Conservation (phyloP, 1,140 invertebrate genomes). For the Drosophila takahashii region DNA sequence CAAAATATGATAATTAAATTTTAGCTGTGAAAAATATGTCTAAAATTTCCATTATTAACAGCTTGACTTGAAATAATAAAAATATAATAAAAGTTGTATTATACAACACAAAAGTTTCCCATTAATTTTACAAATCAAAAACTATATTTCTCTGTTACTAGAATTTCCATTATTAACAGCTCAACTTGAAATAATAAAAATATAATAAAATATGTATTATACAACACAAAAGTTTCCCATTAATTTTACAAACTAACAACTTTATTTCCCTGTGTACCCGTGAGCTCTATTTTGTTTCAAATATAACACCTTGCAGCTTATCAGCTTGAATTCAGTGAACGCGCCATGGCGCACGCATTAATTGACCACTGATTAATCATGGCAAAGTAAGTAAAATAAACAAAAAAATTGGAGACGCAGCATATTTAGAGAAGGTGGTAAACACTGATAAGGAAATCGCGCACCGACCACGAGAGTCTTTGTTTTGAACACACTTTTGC, state of each 20-base stretch:
- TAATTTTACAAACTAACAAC: not conserved
- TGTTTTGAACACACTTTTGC: slow-evolving; percentile 17
- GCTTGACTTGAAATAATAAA: no score
- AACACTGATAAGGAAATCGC: slow-evolving; percentile 38
- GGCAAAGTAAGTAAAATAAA: slow-evolving; percentile 19
- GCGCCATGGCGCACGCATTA: slow-evolving; percentile 25
- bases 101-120: no score
- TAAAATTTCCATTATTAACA: no score
- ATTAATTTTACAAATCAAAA: not conserved
- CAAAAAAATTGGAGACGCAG: slow-evolving; percentile 26
- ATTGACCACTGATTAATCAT: slow-evolving; percentile 40
- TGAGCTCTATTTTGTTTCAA: slow-evolving; percentile 4
- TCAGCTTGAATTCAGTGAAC: slow-evolving; percentile 13
- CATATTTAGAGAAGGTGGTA: slow-evolving; percentile 30
- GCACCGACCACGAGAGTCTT: slow-evolving; percentile 6
- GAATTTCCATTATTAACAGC: no score
- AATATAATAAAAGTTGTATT: no score
- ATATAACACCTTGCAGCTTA: slow-evolving; percentile 8
- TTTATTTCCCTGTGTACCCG: slow-evolving; percentile 1
- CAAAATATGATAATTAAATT: no score
- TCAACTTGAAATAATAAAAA: no score
- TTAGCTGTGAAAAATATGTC: no score
- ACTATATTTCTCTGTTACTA: slow-evolving; percentile 1
- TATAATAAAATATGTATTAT: no score
- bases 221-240: no score